Percentiles rank a stretch among this genome's conserved stretches.
These are phyloP conservation scores for Oscheius onirici DNA, from an alignment of 2,888 invertebrate species.

Conservation along the genomic window DNA sequence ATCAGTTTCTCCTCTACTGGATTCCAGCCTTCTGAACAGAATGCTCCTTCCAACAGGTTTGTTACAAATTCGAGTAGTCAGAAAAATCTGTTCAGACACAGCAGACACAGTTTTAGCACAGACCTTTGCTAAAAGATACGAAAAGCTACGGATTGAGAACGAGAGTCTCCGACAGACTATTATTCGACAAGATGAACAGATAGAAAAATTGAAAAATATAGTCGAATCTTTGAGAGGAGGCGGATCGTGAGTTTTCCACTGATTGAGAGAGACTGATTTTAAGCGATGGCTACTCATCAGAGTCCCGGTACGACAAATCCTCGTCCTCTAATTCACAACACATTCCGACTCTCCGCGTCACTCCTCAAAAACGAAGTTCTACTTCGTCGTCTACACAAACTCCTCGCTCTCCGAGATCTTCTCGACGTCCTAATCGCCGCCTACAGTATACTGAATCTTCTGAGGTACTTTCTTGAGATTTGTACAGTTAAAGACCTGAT, in stretches of 20 bases:
- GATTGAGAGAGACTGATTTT: background rate
- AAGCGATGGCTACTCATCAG: conserved; percentile 29
- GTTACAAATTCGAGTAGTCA: background rate
- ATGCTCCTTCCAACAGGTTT: conserved; percentile 13
- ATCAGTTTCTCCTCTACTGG: conserved; percentile 22
- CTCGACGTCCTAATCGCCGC: background rate
- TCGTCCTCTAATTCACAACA: conserved; percentile 1
- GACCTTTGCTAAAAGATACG: conserved; percentile 21
- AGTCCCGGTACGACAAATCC: conserved; percentile 28
- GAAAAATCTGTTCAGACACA: background rate
- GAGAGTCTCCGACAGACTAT: conserved; percentile 21
- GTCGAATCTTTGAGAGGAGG: conserved; percentile 17
- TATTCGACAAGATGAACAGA: conserved; percentile 14
- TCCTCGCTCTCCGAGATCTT: conserved; percentile 10
- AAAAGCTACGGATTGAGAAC: conserved; percentile 18
- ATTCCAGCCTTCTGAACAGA: conserved; percentile 1
- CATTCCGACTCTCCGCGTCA: conserved; percentile 29
- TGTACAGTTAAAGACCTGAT: background rate
- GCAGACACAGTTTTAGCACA: conserved; percentile 15
- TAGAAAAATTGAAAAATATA: conserved; percentile 23
- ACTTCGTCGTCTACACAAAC: conserved; percentile 20
- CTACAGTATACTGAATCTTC: conserved; percentile 9
- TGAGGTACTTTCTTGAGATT: background rate
- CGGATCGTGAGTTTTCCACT: conserved; percentile 7
- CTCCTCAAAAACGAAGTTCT: conserved; percentile 28